A percentile compares a stretch with the other conserved stretches of the same genome.
These are phyloP conservation scores for Irena cyanogastra DNA, from an alignment of 2,113 vertebrate genomes.

Conservation along the genomic window DNA sequence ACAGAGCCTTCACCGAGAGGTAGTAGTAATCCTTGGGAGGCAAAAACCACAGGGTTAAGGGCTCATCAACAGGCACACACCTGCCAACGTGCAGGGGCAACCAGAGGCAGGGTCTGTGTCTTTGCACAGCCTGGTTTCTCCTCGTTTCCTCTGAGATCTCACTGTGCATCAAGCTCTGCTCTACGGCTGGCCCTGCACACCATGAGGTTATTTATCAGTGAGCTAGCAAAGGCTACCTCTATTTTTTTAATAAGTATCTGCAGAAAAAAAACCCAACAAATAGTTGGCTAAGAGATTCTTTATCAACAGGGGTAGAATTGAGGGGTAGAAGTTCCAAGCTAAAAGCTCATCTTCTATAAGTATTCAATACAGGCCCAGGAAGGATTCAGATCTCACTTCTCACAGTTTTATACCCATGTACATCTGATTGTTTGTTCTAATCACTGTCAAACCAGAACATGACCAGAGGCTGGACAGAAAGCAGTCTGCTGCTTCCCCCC, in stretches of 20 bases:
- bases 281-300: neutral
- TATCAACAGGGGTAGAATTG: neutral
- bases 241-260: neutral
- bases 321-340: neutral
- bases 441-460: neutral
- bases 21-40: slow-evolving; percentile 84
- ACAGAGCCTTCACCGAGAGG: slow-evolving; percentile 91
- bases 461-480: neutral
- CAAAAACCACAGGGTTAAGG: neutral
- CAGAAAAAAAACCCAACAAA: too few species aligned
- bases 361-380: neutral
- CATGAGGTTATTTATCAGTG: neutral
- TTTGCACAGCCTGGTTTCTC: neutral
- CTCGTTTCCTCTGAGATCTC: neutral
- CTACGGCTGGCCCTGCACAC: neutral
- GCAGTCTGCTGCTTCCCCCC: neutral
- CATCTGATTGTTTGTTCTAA: neutral
- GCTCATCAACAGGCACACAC: neutral
- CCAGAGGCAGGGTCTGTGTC: neutral
- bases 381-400: neutral
- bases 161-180: neutral
- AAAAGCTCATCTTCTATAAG: neutral
- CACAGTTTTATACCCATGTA: neutral
- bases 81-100: neutral
- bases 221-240: neutral